Base-by-base conservation (phyloP, 64 coral and sea anemone species). In the Porites australiensis region DNA sequence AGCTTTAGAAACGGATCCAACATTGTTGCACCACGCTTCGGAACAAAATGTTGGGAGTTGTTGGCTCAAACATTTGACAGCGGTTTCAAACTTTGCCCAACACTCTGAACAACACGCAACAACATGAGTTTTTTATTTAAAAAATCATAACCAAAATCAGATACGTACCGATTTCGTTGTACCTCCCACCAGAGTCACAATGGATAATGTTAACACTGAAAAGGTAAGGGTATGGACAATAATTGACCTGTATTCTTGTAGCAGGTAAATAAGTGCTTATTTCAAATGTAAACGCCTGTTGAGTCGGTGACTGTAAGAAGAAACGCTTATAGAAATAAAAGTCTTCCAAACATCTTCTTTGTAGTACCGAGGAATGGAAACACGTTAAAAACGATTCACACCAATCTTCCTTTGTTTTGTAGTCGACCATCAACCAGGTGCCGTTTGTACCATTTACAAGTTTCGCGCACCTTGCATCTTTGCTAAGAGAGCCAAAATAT, bases 171-270 rank as follows among this genome's bases (percentile, higher is more conserved):
- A 12, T 75, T 50, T 0, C 44, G 10, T 75, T 75, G 61, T 64
- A 50, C 10, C 10, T 50, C 44, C 0, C 61, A 11, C 3, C 72
- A 61, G 77, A 80, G 53, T 80, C 55, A 37, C 77, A 80, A 3
- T 22, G 53, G 61, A 80, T 80, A 1, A 80, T 43, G 44, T 80
- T 80, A 10, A 80, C 53, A 60, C 8, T 13, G 22, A 80, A 80
- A 11, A 14, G 4, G 76, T 79, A 80, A 13, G 10, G 11, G 14
- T 11, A 5, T 12, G 1, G 23, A 14, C 4, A 2, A 60, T 80
- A 80, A 12, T 44, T 22, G 21, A 80, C 77, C 27, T 80, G 77
- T 21, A 80, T 80, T 10, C 77, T 6, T 37, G 20, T 15, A 6
- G 5, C 9, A 14, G 53, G 20, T 22, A 80, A 43, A 37, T 80